These are phyloP conservation scores for Phyllotis vaccarum DNA, from an alignment of 2,797 vertebrate species.

Conservation along the genomic window DNA sequence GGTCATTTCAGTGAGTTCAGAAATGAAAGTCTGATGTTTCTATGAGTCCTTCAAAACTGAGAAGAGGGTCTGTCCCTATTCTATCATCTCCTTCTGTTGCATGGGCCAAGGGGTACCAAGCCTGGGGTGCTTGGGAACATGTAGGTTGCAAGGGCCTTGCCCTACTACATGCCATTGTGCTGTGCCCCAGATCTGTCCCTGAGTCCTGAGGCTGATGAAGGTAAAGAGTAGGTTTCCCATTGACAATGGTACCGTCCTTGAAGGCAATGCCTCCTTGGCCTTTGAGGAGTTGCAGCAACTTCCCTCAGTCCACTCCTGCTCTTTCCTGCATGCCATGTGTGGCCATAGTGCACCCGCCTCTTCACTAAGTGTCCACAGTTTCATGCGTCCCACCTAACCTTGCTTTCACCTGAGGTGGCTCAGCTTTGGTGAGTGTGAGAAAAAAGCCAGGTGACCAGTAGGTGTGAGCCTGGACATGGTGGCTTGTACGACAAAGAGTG, in stretches of 20 bases:
- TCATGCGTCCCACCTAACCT: background rate
- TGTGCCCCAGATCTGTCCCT: background rate
- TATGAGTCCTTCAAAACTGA: background rate
- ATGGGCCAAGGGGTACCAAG: background rate
- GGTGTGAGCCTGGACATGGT: no score
- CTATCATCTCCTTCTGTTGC: background rate
- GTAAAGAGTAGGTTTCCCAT: background rate
- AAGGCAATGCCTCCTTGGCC: background rate
- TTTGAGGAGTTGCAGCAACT: background rate
- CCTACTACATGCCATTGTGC: background rate
- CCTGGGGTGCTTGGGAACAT: background rate
- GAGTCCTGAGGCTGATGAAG: background rate
- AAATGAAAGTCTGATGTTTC: background rate
- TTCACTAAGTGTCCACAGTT: background rate
- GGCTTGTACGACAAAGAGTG: background rate
- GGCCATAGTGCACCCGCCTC: background rate
- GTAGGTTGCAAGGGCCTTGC: background rate
- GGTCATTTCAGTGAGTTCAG: background rate
- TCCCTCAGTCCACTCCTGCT: background rate
- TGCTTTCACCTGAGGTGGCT: background rate
- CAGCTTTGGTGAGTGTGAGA: background rate
- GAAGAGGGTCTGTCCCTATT: background rate
- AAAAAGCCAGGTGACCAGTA: background rate
- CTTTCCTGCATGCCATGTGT: background rate
- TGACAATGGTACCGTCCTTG: background rate